Evolutionary conservation across 2,113 vertebrate species (phyloP).

Genomic region (Pseudorasbora parva): DNA sequence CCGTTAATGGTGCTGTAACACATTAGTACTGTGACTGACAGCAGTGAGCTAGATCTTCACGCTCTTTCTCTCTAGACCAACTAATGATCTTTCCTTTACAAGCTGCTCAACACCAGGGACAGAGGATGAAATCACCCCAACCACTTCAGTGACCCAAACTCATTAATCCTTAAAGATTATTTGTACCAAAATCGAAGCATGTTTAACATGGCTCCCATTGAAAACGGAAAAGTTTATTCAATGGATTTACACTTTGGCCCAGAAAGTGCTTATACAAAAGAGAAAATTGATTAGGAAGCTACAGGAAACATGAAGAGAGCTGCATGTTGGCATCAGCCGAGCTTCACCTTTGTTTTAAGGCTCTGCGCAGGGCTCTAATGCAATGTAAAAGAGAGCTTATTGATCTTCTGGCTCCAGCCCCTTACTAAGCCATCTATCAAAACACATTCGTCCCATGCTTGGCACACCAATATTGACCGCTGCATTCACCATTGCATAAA

Average conservation of each 20-base stretch:
- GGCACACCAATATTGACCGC: constrained; percentile 45
- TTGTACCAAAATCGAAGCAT: constrained; percentile 16
- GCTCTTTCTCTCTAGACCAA: neutral
- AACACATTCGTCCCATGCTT: constrained; percentile 30
- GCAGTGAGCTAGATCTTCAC: neutral
- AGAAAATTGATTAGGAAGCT: constrained; percentile 8
- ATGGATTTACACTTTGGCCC: constrained; percentile 2
- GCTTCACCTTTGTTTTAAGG: constrained; percentile 44
- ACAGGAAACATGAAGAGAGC: neutral
- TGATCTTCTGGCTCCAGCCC: constrained; percentile 32
- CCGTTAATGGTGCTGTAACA: neutral
- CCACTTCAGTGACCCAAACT: constrained; percentile 8
- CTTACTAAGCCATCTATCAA: constrained; percentile 49
- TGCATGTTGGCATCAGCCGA: neutral
- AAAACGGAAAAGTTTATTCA: constrained; percentile 16
- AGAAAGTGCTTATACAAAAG: neutral
- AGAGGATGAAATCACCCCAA: constrained; percentile 1
- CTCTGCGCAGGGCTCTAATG: constrained; percentile 45
- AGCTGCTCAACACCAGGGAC: neutral
- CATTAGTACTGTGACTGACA: constrained; percentile 17
- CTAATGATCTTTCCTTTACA: constrained; percentile 13
- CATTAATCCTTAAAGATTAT: constrained; percentile 27
- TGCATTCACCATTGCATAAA: constrained; percentile 41
- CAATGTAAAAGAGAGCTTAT: constrained; percentile 46
- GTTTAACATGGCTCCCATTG: constrained; percentile 22